Evolutionary conservation across 1,140 invertebrate species (phyloP), one percentile per base, ranked within the genome.

Genomic region (Tribolium castaneum): DNA sequence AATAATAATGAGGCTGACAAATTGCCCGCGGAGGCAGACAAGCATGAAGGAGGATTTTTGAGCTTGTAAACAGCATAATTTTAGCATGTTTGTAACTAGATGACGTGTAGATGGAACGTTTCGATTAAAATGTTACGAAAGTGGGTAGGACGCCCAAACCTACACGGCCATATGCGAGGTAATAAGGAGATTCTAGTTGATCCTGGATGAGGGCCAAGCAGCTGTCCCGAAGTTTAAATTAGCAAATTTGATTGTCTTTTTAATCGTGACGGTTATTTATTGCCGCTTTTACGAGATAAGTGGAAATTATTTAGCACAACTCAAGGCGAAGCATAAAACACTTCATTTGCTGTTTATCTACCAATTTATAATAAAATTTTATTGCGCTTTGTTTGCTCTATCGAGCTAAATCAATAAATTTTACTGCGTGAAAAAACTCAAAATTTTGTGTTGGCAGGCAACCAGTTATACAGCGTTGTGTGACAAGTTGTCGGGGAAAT

Each of bases 141-240:
- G 59, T 66, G 59, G 25, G 25, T 66, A 59, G 54, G 59, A 13
- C 5, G 59, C 16, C 2, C 2, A 25, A 34, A 35, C 56, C 56
- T 62, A 62, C 56, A 19, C 16, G 2, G 59, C 59, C 59, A 66
- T 66, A 66, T 66, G 74, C 54, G 74, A 66, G 74, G 22, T 76
- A 76, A 76, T 76, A 76, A 76, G 74, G 62, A 70, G 76, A 54
- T 6, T 54, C 72, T 75, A 49, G 51, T 73, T 78, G 30, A 50
- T 52, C 50, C 50, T 78, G 77, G 77, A 73, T 50, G 16, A 3
- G 10, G 35, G 54, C 77, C 77, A 78, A 78, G 30, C 77, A 78
- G 77, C 77, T 78, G 77, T 78, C 77, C 77, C 19, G 34, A 54
- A 16, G 66, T 78, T 74, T 78, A 78, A 78, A 78, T 78, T 78